Percentiles rank a stretch among this genome's conserved stretches.
phyloP scores from a whole-genome alignment of 2,888 invertebrate genomes.

The Anticlea derivata region DNA sequence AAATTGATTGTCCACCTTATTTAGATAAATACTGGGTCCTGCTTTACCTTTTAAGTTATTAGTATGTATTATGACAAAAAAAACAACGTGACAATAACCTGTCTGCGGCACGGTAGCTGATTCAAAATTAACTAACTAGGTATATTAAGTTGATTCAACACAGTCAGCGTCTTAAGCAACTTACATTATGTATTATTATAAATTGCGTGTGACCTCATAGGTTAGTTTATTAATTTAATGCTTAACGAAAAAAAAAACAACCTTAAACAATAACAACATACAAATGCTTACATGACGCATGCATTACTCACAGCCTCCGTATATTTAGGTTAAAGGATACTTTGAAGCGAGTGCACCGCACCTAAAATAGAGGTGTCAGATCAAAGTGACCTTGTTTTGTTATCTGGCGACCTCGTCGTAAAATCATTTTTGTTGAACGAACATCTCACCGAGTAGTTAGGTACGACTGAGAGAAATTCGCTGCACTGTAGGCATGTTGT shows the following conservation, averaged over 20 bases:
- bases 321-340: constrained; percentile 22
- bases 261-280: neutral
- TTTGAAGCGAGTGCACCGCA: constrained; percentile 31
- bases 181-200: too few species aligned
- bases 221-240: neutral
- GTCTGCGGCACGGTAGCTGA: too few species aligned
- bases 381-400: constrained; percentile 38
- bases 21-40: too few species aligned
- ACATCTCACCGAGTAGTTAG: constrained; percentile 11
- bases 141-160: too few species aligned
- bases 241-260: neutral
- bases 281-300: constrained; percentile 23
- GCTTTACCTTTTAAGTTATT: too few species aligned
- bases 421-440: constrained; percentile 20
- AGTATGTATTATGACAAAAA: too few species aligned
- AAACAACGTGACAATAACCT: too few species aligned
- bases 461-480: constrained; percentile 14
- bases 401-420: constrained; percentile 24
- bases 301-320: constrained; percentile 20
- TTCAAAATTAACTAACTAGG: too few species aligned
- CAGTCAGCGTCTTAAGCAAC: too few species aligned
- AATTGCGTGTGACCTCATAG: neutral
- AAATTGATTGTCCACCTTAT: too few species aligned
- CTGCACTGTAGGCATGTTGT: constrained; percentile 1
- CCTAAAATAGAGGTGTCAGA: constrained; percentile 36